Evolutionary conservation across 2,797 vertebrate genomes (phyloP).

Genomic region (Aulostomus chinensis): DNA sequence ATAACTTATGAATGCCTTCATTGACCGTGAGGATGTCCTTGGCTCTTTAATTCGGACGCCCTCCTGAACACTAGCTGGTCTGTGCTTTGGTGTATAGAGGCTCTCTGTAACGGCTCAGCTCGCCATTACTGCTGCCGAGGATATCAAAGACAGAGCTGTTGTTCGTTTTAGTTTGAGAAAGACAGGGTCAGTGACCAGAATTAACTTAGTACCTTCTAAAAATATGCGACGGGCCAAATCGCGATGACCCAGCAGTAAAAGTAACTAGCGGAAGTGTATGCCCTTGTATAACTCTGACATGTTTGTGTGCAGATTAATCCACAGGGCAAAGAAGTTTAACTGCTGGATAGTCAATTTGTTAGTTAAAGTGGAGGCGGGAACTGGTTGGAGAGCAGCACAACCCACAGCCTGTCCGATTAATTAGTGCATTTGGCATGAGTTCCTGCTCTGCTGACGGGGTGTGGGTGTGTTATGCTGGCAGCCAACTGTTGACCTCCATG

Average conservation of each 20-base stretch:
- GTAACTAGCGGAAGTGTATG: conserved; percentile 64
- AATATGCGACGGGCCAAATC: conserved; percentile 55
- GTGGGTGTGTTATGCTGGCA: conserved; percentile 59
- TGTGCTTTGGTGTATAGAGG: conserved; percentile 66
- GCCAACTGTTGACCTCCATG: conserved; percentile 60
- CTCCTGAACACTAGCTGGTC: conserved; percentile 58
- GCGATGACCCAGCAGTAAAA: conserved; percentile 68
- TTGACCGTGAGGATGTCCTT: conserved; percentile 76
- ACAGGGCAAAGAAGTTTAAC: conserved; percentile 45
- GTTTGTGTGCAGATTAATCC: conserved; percentile 47
- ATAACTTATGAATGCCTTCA: conserved; percentile 78
- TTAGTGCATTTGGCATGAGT: conserved; percentile 76
- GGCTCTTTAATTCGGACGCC: conserved; percentile 53
- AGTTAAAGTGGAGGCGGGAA: conserved; percentile 52
- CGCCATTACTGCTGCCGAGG: conserved; percentile 34
- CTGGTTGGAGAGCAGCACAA: conserved; percentile 55
- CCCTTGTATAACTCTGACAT: conserved; percentile 55
- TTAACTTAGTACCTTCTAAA: conserved; percentile 65
- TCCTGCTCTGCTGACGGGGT: conserved; percentile 51
- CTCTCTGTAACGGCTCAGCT: conserved; percentile 64
- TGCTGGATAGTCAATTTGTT: conserved; percentile 60
- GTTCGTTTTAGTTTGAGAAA: conserved; percentile 50
- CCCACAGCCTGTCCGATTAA: conserved; percentile 69
- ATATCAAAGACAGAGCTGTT: conserved; percentile 65
- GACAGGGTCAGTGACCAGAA: conserved; percentile 68